These are phyloP conservation scores for Zosterops japonicus DNA, from an alignment of 2,113 vertebrate species.

Conservation along the genomic window DNA sequence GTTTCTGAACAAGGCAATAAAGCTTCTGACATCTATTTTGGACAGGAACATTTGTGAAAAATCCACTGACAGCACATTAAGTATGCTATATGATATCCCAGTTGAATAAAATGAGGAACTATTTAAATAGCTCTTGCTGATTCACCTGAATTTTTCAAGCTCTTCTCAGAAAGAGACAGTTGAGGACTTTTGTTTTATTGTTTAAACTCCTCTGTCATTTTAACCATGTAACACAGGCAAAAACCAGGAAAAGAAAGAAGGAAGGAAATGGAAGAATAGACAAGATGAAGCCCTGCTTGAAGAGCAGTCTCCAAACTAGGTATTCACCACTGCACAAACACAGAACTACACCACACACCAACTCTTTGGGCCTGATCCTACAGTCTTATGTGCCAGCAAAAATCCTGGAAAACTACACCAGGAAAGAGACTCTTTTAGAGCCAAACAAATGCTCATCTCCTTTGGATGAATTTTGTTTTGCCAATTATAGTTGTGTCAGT, in stretches of 20 bases:
- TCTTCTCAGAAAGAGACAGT: neutral
- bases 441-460: neutral
- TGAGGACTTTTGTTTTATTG: neutral
- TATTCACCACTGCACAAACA: neutral
- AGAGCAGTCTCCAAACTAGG: neutral
- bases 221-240: neutral
- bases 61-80: neutral
- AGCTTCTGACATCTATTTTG: neutral
- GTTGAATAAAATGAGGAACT: constrained; percentile 5
- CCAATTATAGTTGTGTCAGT: neutral
- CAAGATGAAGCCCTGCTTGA: neutral
- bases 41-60: neutral
- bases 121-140: constrained; percentile 15
- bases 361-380: neutral
- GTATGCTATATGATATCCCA: neutral
- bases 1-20: neutral
- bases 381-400: neutral
- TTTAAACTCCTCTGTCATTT: neutral
- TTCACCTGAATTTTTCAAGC: constrained; percentile 11
- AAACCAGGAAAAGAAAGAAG: neutral
- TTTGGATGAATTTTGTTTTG: constrained; percentile 5
- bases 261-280: neutral
- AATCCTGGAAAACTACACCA: neutral
- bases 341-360: neutral
- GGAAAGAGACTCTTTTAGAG: neutral